These are phyloP conservation scores for Ruditapes philippinarum DNA, from an alignment of 1,140 invertebrate genomes.

Conservation along the genomic window DNA sequence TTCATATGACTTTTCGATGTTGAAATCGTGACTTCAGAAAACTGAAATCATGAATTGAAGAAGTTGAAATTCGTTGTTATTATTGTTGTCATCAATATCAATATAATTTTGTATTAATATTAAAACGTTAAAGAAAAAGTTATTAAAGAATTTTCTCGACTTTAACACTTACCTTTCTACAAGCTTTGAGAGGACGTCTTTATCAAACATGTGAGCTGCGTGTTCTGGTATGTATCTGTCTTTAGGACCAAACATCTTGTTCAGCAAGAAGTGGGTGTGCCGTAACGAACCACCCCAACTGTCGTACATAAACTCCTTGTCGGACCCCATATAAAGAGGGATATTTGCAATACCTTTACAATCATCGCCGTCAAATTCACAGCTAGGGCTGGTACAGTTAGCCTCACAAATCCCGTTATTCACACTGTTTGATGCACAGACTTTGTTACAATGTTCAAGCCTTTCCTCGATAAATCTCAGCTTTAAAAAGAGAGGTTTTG, in stretches of 20 bases:
- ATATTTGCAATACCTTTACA: not conserved
- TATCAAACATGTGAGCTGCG: not conserved
- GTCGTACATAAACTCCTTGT: not conserved
- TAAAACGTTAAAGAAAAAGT: too few relatives aligned
- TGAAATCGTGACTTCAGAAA: too few relatives aligned
- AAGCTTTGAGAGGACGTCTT: not conserved
- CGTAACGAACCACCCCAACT: not conserved
- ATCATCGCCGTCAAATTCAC: conserved; percentile 17
- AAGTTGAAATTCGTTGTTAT: too few relatives aligned
- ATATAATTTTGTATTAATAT: too few relatives aligned
- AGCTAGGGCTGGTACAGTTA: not conserved
- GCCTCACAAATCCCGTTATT: not conserved
- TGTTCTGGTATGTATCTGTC: conserved; percentile 1
- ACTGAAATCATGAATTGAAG: too few relatives aligned
- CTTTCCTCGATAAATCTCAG: not conserved
- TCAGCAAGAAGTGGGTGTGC: not conserved
- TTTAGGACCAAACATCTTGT: not conserved
- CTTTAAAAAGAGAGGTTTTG: not conserved
- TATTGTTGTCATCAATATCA: too few relatives aligned
- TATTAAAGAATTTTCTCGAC: too few relatives aligned
- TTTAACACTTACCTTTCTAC: not conserved
- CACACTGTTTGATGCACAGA: not conserved
- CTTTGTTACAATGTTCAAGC: not conserved
- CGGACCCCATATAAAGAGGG: not conserved
- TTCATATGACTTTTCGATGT: too few relatives aligned